Base-by-base conservation (phyloP, 2,113 vertebrate species). In the Malurus elegans region DNA sequence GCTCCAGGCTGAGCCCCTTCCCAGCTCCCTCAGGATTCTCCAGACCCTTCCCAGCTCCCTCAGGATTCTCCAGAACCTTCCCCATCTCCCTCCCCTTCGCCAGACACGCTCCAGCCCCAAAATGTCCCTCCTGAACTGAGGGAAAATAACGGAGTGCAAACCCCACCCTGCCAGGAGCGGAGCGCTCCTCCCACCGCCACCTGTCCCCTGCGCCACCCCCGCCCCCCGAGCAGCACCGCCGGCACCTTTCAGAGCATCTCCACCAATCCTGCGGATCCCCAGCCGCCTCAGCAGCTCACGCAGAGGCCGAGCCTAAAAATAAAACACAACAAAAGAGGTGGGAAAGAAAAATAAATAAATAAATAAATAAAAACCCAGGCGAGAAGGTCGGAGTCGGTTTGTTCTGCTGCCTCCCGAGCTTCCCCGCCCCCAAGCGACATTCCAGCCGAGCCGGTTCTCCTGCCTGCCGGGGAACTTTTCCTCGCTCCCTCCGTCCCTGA, bases 241-340 rank as follows among this genome's bases (percentile, higher is more conserved):
- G 6, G 73, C 91, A 84, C 94, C 15, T 96, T 38, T 94, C 88
- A 92, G 47, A 28, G 36, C 15, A 8, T 29, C 93, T 88, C 95
- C 80, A 47, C 93, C 51, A 48, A 69, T 61, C 62, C 94, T 18
- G 85, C 66, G 12, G 78, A 15, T 95, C 95, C 95, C 53, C 84
- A 51, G 56, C 84, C 25, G 42, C 56, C 73, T 80, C 36, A 34
- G 76, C 14, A 75, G 76, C 81, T 93, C 48, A 8, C 1, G 32
- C 45, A 29, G 66, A 91, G 54, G 31, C 15, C 0, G 6, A 47
- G 11, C 88, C 92, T 97, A 78, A 90, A 95, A 96, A 96, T 91
- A 83, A 88, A 92, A 42, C 79, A 36, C 53, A 82, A 72, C 44
- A 88, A 79, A 64, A 73, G 48, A 36, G 18, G 18, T 4, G 9